Conservation (phyloP, 1,140 invertebrate genomes). For the Trachymyrmex septentrionalis region DNA sequence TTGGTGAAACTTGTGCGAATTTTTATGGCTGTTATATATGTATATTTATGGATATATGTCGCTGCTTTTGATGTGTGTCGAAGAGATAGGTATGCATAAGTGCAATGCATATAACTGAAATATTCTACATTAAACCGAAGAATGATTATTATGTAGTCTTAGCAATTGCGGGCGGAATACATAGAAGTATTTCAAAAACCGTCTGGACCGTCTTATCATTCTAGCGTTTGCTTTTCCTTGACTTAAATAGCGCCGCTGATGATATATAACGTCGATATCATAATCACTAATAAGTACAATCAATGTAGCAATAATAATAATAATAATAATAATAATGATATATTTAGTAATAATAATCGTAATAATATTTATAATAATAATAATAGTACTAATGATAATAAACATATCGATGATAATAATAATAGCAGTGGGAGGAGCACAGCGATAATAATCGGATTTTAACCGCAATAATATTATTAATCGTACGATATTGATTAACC, state of each 20-base stretch:
- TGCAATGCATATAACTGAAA: constrained; percentile 73
- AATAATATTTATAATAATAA: constrained; percentile 70
- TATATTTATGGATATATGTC: constrained; percentile 66
- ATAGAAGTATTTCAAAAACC: constrained; percentile 59
- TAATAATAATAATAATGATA: constrained; percentile 65
- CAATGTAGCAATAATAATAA: constrained; percentile 62
- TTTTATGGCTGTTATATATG: background rate
- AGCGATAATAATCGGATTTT: constrained; percentile 53
- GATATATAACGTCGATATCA: constrained; percentile 44
- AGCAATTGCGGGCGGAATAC: constrained; percentile 73
- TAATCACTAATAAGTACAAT: constrained; percentile 60
- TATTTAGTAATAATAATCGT: constrained; percentile 64
- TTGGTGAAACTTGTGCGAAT: constrained; percentile 4
- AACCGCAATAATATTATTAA: constrained; percentile 54
- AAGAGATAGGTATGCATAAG: constrained; percentile 65
- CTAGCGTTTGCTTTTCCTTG: constrained; percentile 44
- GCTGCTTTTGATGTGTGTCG: constrained; percentile 60
- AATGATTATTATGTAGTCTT: constrained; percentile 74
- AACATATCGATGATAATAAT: constrained; percentile 61
- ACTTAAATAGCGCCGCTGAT: constrained; percentile 45
- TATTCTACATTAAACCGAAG: constrained; percentile 81
- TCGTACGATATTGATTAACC: constrained; percentile 69
- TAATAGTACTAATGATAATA: constrained; percentile 49
- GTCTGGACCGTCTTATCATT: constrained; percentile 25
- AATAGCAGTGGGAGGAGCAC: constrained; percentile 29